Percentiles rank a stretch among this genome's conserved stretches.
phyloP scores from a whole-genome alignment of 2,888 invertebrate genomes.

The Prionchulus punctatus region DNA sequence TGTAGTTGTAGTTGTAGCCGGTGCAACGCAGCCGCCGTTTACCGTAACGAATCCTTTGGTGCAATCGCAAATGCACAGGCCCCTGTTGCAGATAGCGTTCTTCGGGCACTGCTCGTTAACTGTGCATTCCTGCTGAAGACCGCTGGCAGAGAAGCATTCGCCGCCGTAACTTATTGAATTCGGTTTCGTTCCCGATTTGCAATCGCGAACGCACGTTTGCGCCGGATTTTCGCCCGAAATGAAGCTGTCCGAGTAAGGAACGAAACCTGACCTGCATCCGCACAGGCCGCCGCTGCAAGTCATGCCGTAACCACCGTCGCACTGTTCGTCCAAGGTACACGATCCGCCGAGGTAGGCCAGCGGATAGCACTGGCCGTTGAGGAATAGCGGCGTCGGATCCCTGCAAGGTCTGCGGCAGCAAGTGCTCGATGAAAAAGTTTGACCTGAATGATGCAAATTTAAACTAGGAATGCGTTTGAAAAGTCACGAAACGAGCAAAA shows the following conservation, averaged over 20 bases:
- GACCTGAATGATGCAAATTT: no score
- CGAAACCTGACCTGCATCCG: not conserved
- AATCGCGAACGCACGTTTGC: constrained; percentile 1
- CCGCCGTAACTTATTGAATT: not conserved
- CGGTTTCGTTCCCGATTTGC: not conserved
- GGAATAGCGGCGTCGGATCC: constrained; percentile 3
- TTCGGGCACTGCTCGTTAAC: no score
- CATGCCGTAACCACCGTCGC: constrained; percentile 11
- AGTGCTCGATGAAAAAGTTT: not conserved
- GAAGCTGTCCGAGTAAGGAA: constrained; percentile 1
- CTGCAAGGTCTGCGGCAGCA: constrained; percentile 8
- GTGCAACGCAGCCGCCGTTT: no score
- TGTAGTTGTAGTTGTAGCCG: no score
- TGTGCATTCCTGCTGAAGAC: no score
- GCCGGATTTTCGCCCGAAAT: not conserved
- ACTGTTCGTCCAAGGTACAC: constrained; percentile 4
- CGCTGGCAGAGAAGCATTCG: constrained; percentile 7
- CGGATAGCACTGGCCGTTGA: constrained; percentile 7
- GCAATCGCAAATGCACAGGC: no score
- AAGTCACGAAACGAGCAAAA: no score
- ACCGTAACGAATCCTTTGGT: no score
- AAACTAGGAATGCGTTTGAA: no score
- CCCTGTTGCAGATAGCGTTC: no score
- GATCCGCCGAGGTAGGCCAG: not conserved
- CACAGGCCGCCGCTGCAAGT: not conserved